Evolutionary conservation across 2,888 invertebrate species (phyloP).

Genomic region (Allacma fusca): DNA sequence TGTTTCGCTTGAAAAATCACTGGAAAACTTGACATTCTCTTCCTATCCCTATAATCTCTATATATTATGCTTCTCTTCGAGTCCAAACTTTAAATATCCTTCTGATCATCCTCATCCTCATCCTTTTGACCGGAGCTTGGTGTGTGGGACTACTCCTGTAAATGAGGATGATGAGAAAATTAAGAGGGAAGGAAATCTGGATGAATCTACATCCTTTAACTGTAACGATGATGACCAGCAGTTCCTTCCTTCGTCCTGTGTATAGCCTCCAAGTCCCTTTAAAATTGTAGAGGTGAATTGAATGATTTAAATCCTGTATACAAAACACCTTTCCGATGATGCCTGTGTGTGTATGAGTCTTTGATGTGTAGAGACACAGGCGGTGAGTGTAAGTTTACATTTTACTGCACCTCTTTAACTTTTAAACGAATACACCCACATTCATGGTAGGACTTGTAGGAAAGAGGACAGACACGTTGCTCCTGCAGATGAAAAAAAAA

Average conservation of each 20-base stretch:
- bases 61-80: neutral
- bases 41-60: neutral
- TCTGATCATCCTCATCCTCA: conserved; percentile 4
- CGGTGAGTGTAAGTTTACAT: too few relatives aligned
- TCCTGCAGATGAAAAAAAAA: neutral
- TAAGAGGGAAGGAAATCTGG: conserved; percentile 11
- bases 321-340: too few relatives aligned
- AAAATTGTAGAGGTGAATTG: too few relatives aligned
- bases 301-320: too few relatives aligned
- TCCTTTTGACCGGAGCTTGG: neutral
- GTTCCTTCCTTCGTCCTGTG: neutral
- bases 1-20: conserved; percentile 17
- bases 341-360: too few relatives aligned
- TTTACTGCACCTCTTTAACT: neutral
- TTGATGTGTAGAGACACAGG: neutral
- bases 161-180: conserved; percentile 23
- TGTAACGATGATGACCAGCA: conserved; percentile 12
- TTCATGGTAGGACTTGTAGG: neutral
- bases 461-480: too few relatives aligned
- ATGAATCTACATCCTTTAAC: conserved; percentile 11
- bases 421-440: neutral
- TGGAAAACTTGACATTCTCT: conserved; percentile 18
- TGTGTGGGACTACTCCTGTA: too few relatives aligned
- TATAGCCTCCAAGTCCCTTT: neutral
- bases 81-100: conserved; percentile 4